A percentile compares a stretch with the other conserved stretches of the same genome.
These are phyloP conservation scores for Melanostigma gelatinosum DNA, from an alignment of 2,113 vertebrate genomes.

Conservation along the genomic window DNA sequence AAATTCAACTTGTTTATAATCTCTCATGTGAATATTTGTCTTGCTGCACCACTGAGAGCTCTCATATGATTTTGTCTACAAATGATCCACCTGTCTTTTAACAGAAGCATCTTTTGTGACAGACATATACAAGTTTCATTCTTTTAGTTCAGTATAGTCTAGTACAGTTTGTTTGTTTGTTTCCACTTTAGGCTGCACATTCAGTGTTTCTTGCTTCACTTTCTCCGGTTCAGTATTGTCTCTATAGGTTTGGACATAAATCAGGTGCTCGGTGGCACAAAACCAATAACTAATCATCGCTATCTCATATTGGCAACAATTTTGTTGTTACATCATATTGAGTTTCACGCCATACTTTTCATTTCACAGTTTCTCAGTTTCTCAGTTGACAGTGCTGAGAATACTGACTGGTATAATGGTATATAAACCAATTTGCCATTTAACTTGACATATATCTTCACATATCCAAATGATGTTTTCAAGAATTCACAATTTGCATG, in stretches of 20 bases:
- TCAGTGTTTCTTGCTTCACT: not conserved
- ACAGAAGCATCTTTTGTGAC: not conserved
- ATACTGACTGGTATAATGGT: not conserved
- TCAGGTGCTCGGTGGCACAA: constrained; percentile 9
- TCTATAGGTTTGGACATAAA: not conserved
- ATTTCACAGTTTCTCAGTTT: not conserved
- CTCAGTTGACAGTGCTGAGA: not conserved
- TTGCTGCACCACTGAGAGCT: not conserved
- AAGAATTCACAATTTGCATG: not conserved
- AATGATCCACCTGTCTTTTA: not conserved
- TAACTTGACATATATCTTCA: not conserved
- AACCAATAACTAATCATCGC: constrained; percentile 22
- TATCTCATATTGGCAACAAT: constrained; percentile 13
- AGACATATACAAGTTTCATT: not conserved
- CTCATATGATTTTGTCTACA: not conserved
- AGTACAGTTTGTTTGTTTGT: not conserved
- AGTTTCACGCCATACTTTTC: constrained; percentile 1
- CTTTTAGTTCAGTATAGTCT: not conserved
- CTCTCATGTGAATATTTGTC: not conserved
- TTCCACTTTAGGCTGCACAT: not conserved
- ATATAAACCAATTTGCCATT: not conserved
- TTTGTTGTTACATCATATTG: constrained; percentile 15
- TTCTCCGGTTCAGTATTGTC: not conserved
- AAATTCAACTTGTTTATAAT: constrained; percentile 1
- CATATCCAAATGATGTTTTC: not conserved